Evolutionary conservation across 2,888 invertebrate species (phyloP).

Genomic region (Diarsia mendica): DNA sequence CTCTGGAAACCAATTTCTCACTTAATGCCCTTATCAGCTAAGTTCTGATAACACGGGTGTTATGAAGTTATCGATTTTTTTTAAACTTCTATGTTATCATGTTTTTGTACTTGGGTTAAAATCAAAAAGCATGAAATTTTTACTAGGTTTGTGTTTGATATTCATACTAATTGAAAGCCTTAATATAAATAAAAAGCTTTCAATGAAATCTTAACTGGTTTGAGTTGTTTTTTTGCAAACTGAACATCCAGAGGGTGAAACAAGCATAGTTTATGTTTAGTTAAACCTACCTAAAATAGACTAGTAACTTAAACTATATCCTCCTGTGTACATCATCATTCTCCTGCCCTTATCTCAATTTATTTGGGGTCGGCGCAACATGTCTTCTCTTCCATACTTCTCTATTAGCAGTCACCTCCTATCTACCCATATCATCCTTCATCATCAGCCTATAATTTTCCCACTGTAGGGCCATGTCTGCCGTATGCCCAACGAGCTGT

Average conservation of each 20-base stretch:
- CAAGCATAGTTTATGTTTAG: neutral
- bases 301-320: too few relatives aligned
- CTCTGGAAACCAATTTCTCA: conserved; percentile 21
- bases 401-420: neutral
- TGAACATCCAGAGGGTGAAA: too few relatives aligned
- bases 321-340: too few relatives aligned
- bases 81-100: conserved; percentile 7
- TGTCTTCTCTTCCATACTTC: neutral
- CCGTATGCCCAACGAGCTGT: too few relatives aligned
- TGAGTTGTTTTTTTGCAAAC: neutral
- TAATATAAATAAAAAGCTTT: neutral
- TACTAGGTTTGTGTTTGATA: neutral
- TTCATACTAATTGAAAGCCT: neutral
- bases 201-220: neutral
- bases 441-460: too few relatives aligned
- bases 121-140: neutral
- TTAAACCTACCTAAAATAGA: neutral
- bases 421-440: neutral
- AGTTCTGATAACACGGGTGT: conserved; percentile 33
- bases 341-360: too few relatives aligned
- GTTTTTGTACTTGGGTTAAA: neutral
- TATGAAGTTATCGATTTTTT: conserved; percentile 3
- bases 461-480: too few relatives aligned
- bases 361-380: neutral
- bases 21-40: conserved; percentile 33